Evolutionary conservation across 1,140 invertebrate genomes (phyloP), one percentile per base, ranked within the genome.

Genomic region (Rhizoglyphus robini): DNA sequence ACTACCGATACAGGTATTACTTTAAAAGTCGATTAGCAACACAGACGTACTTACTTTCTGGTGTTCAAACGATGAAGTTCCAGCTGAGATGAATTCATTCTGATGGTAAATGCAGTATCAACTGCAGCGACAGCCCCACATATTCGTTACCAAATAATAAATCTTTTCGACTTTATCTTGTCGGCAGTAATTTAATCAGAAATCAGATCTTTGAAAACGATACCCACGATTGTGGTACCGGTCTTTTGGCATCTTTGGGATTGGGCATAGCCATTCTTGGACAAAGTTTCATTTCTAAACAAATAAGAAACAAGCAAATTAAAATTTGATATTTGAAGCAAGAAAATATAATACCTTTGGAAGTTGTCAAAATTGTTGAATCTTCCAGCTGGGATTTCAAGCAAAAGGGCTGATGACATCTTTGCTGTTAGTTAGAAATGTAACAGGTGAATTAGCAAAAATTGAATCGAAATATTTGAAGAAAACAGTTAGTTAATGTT

Each of bases 71-170:
- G 82, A 74, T 94, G 88, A 20, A 99, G 78, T 74, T 96, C 90
- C 63, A 99, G 75, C 74, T 95, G 89, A 60, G 88, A 94, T 0
- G 88, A 81, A 72, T 92, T 89, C 77, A 90, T 84, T 68, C 85
- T 80, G 18, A 89, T 94, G 0, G 87, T 89, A 83, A 87, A 88
- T 73, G 94, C 87, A 13, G 92, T 92, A 75, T 99, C 96, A 20
- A 95, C 96, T 36, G 96, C 94, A 66, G 96, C 99, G 54, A 96
- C 96, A 69, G 95, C 94, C 70, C 94, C 95, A 96, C 81, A 99
- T 97, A 73, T 96, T 96, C 20, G 84, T 79, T 25, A 92, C 86
- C 65, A 99, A 79, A 73, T 88, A 93, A 79, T 99, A 95, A 68
- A 99, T 96, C 78, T 99, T 99, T 63, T 81, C 77, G 73, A 92